Base-by-base conservation (phyloP, 1,140 invertebrate species). In the Drosophila grimshawi region DNA sequence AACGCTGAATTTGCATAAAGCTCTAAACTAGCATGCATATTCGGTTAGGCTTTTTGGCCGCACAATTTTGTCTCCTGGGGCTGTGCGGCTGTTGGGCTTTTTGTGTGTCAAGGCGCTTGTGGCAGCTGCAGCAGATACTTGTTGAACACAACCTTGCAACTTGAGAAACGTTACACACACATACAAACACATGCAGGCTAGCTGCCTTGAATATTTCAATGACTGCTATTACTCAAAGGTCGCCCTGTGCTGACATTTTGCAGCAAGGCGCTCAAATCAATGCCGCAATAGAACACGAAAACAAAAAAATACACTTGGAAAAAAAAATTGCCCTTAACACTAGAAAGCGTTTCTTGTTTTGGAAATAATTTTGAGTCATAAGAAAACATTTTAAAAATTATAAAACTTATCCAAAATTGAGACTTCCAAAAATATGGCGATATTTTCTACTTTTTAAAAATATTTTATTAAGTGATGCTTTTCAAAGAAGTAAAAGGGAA, bases 31-130 rank as follows among this genome's bases (percentile, higher is more conserved):
- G 71, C 86, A 74, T 80, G 76, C 78, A 78, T 88, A 86, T 88
- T 82, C 83, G 83, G 83, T 82, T 82, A 86, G 83, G 83, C 83
- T 74, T 88, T 83, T 80, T 66, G 71, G 62, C 78, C 72, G 76
- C 82, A 80, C 80, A 79, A 61, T 19, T 19, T 19, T 73, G 85
- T 52, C 71, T 88, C 76, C 48, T 69, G 79, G 53, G 53, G 64
- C 75, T 64, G 62, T 66, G 52, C 39, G 51, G 69, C 59, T 72
- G 69, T 66, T 72, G 69, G 55, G 48, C 65, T 83, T 82, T 81
- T 83, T 86, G 72, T 83, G 85, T 86, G 83, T 86, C 83, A 88
- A 88, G 83, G 83, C 69, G 46, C 19, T 63, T 39, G 69, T 68
- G 67, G 78, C 81, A 82, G 45, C 61, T 77, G 76, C 85, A 70